Base-by-base conservation (phyloP, 2,888 invertebrate species). In the Drosophila percnosoma region DNA sequence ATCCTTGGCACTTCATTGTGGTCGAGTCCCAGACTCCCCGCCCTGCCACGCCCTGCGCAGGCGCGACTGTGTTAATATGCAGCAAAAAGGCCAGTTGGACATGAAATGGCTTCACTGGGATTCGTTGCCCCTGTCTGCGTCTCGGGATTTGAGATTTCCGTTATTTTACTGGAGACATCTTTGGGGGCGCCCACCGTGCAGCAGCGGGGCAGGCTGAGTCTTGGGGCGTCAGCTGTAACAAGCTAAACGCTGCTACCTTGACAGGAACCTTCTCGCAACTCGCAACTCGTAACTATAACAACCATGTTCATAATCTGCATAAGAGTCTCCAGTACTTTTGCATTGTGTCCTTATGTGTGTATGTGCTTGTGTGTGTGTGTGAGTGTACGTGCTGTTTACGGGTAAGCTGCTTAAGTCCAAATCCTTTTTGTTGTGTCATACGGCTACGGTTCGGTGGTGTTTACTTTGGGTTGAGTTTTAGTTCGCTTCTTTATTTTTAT, bases 361-460 rank as follows among this genome's bases (percentile, higher is more conserved):
- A 51, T 51, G 42, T 52, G 33, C 13, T 18, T 18, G 29, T 51
- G 36, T 62, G 36, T 62, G 21, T 52, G 21, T 49, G 48, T 60
- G 73, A 59, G 60, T 65, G 38, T 55, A 29, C 72, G 45, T 24
- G 68, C 72, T 83, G 82, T 87, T 84, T 80, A 80, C 87, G 73
- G 76, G 74, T 85, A 84, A 84, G 88, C 88, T 81, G 86, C 84
- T 87, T 84, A 84, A 81, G 77, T 85, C 64, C 45, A 87, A 84
- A 84, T 84, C 88, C 88, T 79, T 87, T 84, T 81, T 81, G 86
- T 83, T 85, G 79, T 84, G 86, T 85, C 83, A 83, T 77, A 79
- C 68, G 72, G 65, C 84, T 80, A 73, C 80, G 63, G 68, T 70
- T 75, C 57, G 53, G 36, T 58, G 63, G 40, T 49, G 69, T 49